phyloP scores from a whole-genome alignment of 2,113 vertebrate species.

The Vulpes vulpes region DNA sequence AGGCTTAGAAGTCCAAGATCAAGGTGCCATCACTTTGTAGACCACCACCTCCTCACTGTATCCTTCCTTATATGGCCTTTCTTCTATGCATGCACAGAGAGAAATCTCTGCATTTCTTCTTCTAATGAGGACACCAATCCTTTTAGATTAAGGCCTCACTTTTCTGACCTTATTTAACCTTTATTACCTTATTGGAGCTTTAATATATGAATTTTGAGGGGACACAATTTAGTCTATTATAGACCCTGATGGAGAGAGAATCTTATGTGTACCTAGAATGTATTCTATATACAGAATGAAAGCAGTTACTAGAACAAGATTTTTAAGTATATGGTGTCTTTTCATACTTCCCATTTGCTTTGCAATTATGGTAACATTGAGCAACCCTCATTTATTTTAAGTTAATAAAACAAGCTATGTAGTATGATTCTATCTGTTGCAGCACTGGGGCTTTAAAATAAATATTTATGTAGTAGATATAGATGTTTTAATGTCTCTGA shows the following conservation, averaged over 20 bases:
- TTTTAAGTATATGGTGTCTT: background rate
- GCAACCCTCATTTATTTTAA: background rate
- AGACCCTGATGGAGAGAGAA: background rate
- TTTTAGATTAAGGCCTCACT: background rate
- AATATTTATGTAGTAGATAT: background rate
- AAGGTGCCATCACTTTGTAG: background rate
- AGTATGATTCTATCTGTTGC: background rate
- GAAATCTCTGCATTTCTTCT: background rate
- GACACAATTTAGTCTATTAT: background rate
- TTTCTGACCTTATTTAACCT: constrained; percentile 8
- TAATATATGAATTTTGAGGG: background rate
- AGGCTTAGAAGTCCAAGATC: background rate
- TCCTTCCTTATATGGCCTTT: background rate
- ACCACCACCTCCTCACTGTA: background rate
- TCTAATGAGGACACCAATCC: background rate
- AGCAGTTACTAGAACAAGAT: background rate
- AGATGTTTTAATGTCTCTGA: background rate
- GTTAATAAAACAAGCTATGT: background rate
- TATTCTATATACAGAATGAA: background rate
- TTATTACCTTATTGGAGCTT: background rate
- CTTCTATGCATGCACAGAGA: background rate
- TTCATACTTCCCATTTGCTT: background rate
- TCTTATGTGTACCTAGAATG: background rate
- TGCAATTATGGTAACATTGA: background rate
- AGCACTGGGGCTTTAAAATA: background rate